phyloP scores from a whole-genome alignment of 2,888 invertebrate genomes.

The Chorisops tibialis region DNA sequence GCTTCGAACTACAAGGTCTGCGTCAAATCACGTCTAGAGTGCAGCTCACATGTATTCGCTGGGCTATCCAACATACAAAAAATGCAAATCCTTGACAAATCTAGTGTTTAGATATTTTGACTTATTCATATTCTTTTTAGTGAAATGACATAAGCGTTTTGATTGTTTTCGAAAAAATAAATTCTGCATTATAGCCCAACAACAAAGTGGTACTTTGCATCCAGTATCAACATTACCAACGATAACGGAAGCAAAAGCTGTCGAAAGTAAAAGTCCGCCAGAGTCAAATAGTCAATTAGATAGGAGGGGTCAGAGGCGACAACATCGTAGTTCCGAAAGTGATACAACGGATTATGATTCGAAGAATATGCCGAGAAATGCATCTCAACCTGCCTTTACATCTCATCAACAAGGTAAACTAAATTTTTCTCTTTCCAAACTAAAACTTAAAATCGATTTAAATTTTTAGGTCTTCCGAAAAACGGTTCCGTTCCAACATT shows the following conservation, averaged over 20 bases:
- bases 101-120: conserved; percentile 41
- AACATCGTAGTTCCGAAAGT: conserved; percentile 48
- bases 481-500: conserved; percentile 90
- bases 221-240: conserved; percentile 84
- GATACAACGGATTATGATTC: conserved; percentile 44
- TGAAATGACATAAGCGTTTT: too few relatives aligned
- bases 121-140: neutral
- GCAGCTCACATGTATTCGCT: too few relatives aligned
- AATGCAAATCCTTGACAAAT: too few relatives aligned
- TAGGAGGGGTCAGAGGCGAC: conserved; percentile 38
- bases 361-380: conserved; percentile 71
- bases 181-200: conserved; percentile 13
- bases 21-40: too few relatives aligned
- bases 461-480: conserved; percentile 60
- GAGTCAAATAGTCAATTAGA: conserved; percentile 37
- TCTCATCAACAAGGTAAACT: conserved; percentile 62
- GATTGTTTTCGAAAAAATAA: neutral
- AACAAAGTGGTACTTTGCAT: conserved; percentile 72
- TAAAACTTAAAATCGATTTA: neutral
- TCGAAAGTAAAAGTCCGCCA: conserved; percentile 51
- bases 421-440: conserved; percentile 37
- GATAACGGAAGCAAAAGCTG: conserved; percentile 78
- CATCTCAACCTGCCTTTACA: conserved; percentile 82
- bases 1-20: too few relatives aligned
- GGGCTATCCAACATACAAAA: too few relatives aligned